Percentiles rank a stretch among this genome's conserved stretches.
Conservation (phyloP, 2,888 invertebrate species). For the Cepaea hortensis region DNA sequence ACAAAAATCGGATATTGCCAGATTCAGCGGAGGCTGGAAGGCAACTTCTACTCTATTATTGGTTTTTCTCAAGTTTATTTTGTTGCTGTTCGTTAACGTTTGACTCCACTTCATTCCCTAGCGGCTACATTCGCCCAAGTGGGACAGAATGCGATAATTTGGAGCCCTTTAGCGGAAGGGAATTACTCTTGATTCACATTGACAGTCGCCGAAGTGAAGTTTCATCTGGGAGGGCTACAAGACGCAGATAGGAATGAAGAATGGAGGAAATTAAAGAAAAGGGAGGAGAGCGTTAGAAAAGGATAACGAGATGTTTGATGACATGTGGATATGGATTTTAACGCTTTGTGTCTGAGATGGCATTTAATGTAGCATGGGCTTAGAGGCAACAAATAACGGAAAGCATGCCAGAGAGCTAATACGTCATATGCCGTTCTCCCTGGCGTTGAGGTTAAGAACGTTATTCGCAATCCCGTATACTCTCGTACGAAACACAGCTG, state of each 20-base stretch:
- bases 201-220: slow-evolving; percentile 32
- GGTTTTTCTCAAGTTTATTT: slow-evolving; percentile 37
- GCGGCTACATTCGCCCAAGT: slow-evolving; percentile 14
- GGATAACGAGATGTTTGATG: slow-evolving; percentile 1
- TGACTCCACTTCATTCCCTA: slow-evolving; percentile 17
- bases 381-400: too few relatives aligned
- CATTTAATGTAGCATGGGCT: too few relatives aligned
- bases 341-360: background rate
- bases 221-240: slow-evolving; percentile 13
- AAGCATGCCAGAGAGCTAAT: too few relatives aligned
- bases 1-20: background rate
- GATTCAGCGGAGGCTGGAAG: slow-evolving; percentile 12
- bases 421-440: too few relatives aligned
- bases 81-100: slow-evolving; percentile 44
- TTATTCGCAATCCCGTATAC: too few relatives aligned
- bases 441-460: too few relatives aligned
- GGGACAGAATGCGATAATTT: slow-evolving; percentile 44
- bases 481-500: too few relatives aligned
- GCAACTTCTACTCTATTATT: slow-evolving; percentile 30
- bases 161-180: slow-evolving; percentile 29
- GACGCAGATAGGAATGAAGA: background rate
- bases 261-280: background rate
- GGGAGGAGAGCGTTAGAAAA: background rate
- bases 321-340: slow-evolving; percentile 2
- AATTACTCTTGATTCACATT: slow-evolving; percentile 46